These are phyloP conservation scores for Scaptodrosophila latifasciaeformis DNA, from an alignment of 2,888 invertebrate genomes.

Conservation along the genomic window DNA sequence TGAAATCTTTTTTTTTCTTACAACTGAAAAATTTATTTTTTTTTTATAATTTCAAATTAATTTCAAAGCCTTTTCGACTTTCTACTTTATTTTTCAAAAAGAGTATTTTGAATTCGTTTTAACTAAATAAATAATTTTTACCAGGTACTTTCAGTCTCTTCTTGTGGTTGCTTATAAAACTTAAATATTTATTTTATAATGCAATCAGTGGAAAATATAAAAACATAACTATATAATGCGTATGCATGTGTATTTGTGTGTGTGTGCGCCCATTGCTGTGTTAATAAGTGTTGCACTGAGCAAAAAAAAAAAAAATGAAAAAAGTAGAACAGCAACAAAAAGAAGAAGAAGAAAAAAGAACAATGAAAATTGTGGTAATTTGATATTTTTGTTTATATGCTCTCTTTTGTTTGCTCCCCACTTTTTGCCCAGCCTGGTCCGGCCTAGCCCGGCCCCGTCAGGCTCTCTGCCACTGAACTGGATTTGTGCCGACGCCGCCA, in stretches of 20 bases:
- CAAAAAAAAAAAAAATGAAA: slow-evolving; percentile 22
- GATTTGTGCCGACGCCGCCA: slow-evolving; percentile 1
- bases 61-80: not conserved
- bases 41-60: too few relatives aligned
- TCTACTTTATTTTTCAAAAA: not conserved
- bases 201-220: slow-evolving; percentile 48
- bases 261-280: slow-evolving; percentile 27
- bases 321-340: slow-evolving; percentile 17
- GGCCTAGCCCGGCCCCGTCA: slow-evolving; percentile 26
- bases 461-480: slow-evolving; percentile 7
- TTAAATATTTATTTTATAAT: slow-evolving; percentile 47
- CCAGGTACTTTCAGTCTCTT: not conserved
- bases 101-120: too few relatives aligned
- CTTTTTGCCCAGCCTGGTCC: slow-evolving; percentile 28
- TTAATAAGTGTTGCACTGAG: slow-evolving; percentile 63
- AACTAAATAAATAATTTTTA: not conserved
- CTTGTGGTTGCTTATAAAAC: slow-evolving; percentile 30
- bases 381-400: slow-evolving; percentile 67
- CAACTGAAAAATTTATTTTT: too few relatives aligned
- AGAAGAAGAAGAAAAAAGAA: slow-evolving; percentile 37
- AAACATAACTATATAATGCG: slow-evolving; percentile 28
- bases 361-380: slow-evolving; percentile 59
- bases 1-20: too few relatives aligned
- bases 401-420: slow-evolving; percentile 62
- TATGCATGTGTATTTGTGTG: slow-evolving; percentile 19